Percentiles rank a stretch among this genome's conserved stretches.
phyloP scores from a whole-genome alignment of 1,140 invertebrate genomes.

The Melipona quadrifasciata region DNA sequence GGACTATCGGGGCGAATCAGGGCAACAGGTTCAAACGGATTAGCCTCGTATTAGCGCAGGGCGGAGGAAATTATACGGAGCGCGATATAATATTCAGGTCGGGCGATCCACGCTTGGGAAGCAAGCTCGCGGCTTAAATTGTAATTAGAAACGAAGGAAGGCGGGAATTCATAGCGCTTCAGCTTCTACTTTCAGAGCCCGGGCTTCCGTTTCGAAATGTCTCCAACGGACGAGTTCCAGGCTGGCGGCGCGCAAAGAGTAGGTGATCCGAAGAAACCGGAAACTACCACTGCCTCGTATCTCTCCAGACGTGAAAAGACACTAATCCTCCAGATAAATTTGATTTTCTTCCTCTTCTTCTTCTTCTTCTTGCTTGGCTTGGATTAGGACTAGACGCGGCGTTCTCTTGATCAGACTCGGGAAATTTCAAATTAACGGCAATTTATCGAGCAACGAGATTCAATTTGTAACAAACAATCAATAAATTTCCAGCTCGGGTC shows the following conservation, averaged over 20 bases:
- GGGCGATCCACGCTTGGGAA: background rate
- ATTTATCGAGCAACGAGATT: too few species aligned
- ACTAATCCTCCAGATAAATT: background rate
- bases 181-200: background rate
- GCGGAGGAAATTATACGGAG: slow-evolving; percentile 13
- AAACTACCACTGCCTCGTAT: background rate
- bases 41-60: background rate
- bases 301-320: background rate
- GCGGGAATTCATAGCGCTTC: slow-evolving; percentile 16
- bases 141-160: slow-evolving; percentile 48
- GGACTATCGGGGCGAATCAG: background rate
- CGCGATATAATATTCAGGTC: slow-evolving; percentile 8
- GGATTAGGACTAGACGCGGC: too few species aligned
- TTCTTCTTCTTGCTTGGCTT: too few species aligned
- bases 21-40: slow-evolving; percentile 13
- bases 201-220: slow-evolving; percentile 5
- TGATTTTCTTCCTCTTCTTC: too few species aligned
- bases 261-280: slow-evolving; percentile 8
- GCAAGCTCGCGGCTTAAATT: slow-evolving; percentile 29
- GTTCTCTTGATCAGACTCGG: too few species aligned
- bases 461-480: background rate
- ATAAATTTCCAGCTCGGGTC: background rate
- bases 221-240: background rate
- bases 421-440: too few species aligned
- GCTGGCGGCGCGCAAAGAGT: background rate